phyloP scores from a whole-genome alignment of 2,797 vertebrate species.

The Sebastes matsubarae region DNA sequence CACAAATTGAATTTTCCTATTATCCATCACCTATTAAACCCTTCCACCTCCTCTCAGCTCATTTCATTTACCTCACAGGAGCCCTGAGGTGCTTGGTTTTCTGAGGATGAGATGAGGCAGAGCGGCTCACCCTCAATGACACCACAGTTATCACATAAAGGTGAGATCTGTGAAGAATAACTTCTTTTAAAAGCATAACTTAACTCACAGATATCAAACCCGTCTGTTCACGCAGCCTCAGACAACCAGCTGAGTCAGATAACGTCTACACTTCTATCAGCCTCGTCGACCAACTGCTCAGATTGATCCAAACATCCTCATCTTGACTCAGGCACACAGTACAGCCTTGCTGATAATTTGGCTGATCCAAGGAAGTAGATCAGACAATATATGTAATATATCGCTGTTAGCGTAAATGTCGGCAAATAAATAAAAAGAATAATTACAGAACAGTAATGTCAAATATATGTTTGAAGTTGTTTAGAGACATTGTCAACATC shows the following conservation, averaged over 20 bases:
- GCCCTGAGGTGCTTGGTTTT: not conserved
- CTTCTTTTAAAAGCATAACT: not conserved
- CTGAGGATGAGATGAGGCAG: not conserved
- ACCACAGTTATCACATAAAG: not conserved
- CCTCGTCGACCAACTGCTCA: not conserved
- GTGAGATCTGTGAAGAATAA: not conserved
- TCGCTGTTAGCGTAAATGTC: not conserved
- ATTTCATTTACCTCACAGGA: conserved; percentile 15
- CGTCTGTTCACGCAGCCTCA: not conserved
- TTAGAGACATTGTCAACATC: not conserved
- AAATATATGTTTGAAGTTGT: not conserved
- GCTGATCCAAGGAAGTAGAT: not conserved
- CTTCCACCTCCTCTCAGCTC: conserved; percentile 5
- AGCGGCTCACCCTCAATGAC: not conserved
- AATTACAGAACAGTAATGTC: not conserved
- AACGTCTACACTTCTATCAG: not conserved
- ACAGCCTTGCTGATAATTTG: not conserved
- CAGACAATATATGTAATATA: not conserved
- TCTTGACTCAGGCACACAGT: not conserved
- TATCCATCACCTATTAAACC: conserved; percentile 17
- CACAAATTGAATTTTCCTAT: conserved; percentile 27
- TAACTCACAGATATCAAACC: not conserved
- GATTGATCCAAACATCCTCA: not conserved
- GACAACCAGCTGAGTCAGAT: not conserved
- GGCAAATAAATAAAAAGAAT: not conserved